These are phyloP conservation scores for Trichopoda pennipes DNA, from an alignment of 2,888 invertebrate genomes.

Conservation along the genomic window DNA sequence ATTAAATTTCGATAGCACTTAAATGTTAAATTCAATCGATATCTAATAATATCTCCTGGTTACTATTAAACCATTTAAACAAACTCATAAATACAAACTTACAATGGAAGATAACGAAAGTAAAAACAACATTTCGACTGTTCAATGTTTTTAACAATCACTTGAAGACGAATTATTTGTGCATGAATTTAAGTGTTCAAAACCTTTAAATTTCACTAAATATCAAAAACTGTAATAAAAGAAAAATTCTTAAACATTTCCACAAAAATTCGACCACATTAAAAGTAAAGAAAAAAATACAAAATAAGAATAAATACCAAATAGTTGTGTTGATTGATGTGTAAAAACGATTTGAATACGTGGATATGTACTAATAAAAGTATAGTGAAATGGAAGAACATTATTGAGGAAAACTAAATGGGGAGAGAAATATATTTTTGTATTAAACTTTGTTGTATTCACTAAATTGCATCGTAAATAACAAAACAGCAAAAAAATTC, in stretches of 20 bases:
- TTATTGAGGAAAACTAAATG: conserved; percentile 38
- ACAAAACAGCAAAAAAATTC: conserved; percentile 27
- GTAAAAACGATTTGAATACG: conserved; percentile 60
- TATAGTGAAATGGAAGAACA: conserved; percentile 19
- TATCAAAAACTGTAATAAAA: background rate
- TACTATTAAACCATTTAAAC: too few relatives aligned
- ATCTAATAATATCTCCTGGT: too few relatives aligned
- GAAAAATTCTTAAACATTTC: conserved; percentile 22
- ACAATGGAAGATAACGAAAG: too few relatives aligned
- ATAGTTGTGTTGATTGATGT: conserved; percentile 63
- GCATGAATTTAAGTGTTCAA: background rate
- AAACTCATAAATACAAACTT: too few relatives aligned
- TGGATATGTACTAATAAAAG: background rate
- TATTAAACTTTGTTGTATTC: conserved; percentile 42
- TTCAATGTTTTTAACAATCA: background rate
- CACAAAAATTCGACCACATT: conserved; percentile 35
- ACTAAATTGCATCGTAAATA: conserved; percentile 55
- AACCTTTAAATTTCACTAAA: background rate
- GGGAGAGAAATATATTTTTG: conserved; percentile 17
- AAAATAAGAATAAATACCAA: conserved; percentile 40
- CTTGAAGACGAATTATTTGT: background rate
- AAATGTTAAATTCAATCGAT: too few relatives aligned
- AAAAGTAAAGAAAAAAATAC: conserved; percentile 11
- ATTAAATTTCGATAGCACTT: too few relatives aligned
- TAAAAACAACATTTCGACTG: background rate